Evolutionary conservation across 2,113 vertebrate genomes (phyloP), one percentile per base, ranked within the genome.

Genomic region (Cardinalis cardinalis): DNA sequence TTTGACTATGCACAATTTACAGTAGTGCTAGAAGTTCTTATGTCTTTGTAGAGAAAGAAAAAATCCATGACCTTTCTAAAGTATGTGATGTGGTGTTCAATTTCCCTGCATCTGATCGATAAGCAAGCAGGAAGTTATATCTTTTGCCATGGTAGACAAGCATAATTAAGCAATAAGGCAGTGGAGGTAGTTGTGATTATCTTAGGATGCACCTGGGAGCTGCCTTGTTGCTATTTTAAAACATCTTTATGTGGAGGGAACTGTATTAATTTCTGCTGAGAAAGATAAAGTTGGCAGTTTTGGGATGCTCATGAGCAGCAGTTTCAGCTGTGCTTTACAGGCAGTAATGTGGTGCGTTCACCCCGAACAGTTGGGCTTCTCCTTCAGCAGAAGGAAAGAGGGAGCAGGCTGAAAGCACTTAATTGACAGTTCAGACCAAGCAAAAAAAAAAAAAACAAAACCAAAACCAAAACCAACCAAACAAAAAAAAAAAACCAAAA

Each of bases 151-250:
- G 88, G 43, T 8, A 86, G 91, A 90, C 77, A 96, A 92, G 73
- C 56, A 75, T 95, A 97, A 96, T 96, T 97, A 95, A 96, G 78
- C 74, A 96, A 90, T 96, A 93, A 96, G 92, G 58, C 61, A 94
- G 73, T 92, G 75, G 56, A 73, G 73, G 76, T 48, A 86, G n/a
- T 34, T 94, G 74, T 86, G 89, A 96, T 96, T 96, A 95, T 93
- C 81, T 93, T 78, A 91, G 58, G 32, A 83, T 94, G 51, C 69
- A 95, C 79, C 89, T 96, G 80, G 78, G 81, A 95, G 74, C 80
- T 93, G 86, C 73, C 63, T 95, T 77, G 85, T 83, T 92, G 70
- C 80, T 93, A 94, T 96, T 97, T 84, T 85, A 92, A 96, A 90
- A 68, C 81, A 52, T 91, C 93, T 96, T 94, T 92, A 91, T 96